Conservation (phyloP, 2,113 vertebrate genomes). For the Setophaga kirtlandii region DNA sequence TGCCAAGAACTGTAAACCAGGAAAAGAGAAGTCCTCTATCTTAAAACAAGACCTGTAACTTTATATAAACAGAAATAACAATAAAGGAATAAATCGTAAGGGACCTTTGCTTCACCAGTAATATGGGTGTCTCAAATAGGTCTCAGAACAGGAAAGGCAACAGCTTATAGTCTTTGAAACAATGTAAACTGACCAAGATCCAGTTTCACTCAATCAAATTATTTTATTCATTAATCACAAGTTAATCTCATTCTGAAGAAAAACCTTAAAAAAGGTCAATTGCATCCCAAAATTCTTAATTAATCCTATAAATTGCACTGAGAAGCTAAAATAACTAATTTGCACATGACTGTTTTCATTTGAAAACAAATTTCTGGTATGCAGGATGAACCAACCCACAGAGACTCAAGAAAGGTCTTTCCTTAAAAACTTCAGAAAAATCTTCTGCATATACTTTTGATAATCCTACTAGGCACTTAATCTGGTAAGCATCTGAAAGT, state of each 20-base stretch:
- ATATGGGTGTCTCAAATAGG: background rate
- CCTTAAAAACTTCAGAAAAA: background rate
- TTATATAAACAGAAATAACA: background rate
- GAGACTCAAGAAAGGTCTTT: background rate
- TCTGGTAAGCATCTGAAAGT: background rate
- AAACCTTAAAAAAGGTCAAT: background rate
- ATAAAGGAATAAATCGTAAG: background rate
- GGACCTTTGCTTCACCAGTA: background rate
- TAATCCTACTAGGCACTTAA: background rate
- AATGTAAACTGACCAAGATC: background rate
- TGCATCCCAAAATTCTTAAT: background rate
- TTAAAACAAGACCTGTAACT: background rate
- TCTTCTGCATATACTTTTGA: background rate
- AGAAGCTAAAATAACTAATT: background rate
- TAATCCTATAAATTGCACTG: background rate
- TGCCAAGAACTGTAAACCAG: accelerated
- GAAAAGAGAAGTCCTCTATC: background rate
- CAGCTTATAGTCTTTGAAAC: background rate
- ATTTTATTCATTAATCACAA: background rate
- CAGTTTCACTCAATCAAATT: background rate
- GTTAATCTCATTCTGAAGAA: background rate
- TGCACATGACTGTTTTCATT: background rate
- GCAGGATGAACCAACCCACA: background rate
- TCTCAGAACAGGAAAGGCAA: background rate
- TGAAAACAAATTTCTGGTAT: background rate